Evolutionary conservation across 2,888 invertebrate genomes (phyloP), one percentile per base, ranked within the genome.

Genomic region (Stramonita haemastoma): DNA sequence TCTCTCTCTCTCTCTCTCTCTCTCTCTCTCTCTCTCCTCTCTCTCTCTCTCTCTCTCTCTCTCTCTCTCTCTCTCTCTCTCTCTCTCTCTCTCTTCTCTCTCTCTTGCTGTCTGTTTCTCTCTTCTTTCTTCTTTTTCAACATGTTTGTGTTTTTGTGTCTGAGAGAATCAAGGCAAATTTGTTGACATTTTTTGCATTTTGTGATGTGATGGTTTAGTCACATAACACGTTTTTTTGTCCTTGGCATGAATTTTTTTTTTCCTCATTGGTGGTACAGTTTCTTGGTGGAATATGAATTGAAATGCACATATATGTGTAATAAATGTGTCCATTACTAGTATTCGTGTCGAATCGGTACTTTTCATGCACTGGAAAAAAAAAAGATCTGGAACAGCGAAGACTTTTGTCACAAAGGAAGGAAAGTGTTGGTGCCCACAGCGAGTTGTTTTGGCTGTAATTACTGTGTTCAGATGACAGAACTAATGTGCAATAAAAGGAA

Each of bases 131-230:
- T 26, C 13, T 2, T 83, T 22, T 22, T 22, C 26, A 32, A 11
- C 32, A 17, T 32, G 77, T 79, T 79, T 26, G 4, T 79, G 17
- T 29, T 36, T 29, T 36, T 1, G 6, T 83, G 46, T 46, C 81
- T 22, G 81, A 36, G 81, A 83, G 81, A 83, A 46, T 83, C 46
- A 46, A 36, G 29, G 81, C 26, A 83, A 46, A 36, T 83, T 36
- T 83, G 81, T 83, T 83, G 36, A 83, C 46, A 26, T 83, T 83
- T 83, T 83, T 19, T 5, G 17, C 29, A 32, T 79, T 79, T 34
- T 79, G 81, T 83, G 81, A 29, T 73, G 73, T 73, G 73, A 73
- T 46, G 36, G 11, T 83, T 83, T 46, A 6, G 46, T 83, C 81
- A 83, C 81, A 83, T 36, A 36, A 46, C 29, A 46, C 36, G 36